Conservation (phyloP, 2,797 vertebrate genomes). For the Sebastolobus altivelis region DNA sequence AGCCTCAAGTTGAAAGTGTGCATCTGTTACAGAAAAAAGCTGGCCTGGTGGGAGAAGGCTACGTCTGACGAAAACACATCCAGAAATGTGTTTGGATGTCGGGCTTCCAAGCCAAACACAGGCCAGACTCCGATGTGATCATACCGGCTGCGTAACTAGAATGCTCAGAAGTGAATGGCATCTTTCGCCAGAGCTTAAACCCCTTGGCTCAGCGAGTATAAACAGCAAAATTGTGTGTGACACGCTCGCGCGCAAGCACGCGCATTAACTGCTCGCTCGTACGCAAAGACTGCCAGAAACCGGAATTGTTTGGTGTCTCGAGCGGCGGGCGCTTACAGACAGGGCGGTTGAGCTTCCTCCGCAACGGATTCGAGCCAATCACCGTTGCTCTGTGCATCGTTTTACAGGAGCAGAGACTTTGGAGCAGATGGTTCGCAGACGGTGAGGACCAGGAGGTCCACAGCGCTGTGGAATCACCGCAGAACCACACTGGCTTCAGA, state of each 20-base stretch:
- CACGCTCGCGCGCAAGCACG: conserved; percentile 54
- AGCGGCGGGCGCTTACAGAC: conserved; percentile 47
- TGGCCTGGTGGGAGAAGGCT: conserved; percentile 40
- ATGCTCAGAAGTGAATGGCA: conserved; percentile 70
- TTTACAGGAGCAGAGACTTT: conserved; percentile 70
- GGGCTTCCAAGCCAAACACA: conserved; percentile 77
- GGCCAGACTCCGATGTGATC: conserved; percentile 73
- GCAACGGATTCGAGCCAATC: conserved; percentile 74
- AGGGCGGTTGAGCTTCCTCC: conserved; percentile 71
- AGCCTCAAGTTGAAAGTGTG: conserved; percentile 62
- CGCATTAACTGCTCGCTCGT: conserved; percentile 37
- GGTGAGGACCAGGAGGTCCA: conserved; percentile 66
- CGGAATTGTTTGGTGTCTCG: conserved; percentile 62
- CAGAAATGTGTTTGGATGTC: conserved; percentile 77
- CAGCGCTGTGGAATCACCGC: conserved; percentile 63
- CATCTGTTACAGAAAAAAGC: conserved; percentile 57
- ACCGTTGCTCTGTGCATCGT: conserved; percentile 64
- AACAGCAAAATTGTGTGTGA: conserved; percentile 71
- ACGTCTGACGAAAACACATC: conserved; percentile 77
- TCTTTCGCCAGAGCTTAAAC: conserved; percentile 65
- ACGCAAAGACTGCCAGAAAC: conserved; percentile 47
- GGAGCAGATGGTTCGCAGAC: conserved; percentile 81
- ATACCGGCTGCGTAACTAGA: conserved; percentile 69
- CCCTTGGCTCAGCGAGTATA: conserved; percentile 66
- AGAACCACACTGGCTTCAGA: conserved; percentile 71